phyloP scores from a whole-genome alignment of 2,888 invertebrate species.

The Emmelina monodactyla region DNA sequence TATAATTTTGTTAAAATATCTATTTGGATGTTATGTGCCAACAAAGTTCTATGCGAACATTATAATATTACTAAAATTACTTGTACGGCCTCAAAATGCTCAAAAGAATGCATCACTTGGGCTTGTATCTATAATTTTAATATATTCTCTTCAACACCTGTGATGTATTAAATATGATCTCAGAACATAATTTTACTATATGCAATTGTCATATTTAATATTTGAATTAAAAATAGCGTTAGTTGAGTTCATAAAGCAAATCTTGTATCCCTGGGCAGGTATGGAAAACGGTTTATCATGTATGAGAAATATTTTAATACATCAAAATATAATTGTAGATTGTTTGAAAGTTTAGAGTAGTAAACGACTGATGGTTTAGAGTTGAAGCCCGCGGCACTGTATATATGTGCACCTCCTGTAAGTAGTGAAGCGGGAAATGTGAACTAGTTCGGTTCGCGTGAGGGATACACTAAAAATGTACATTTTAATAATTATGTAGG shows the following conservation, averaged over 20 bases:
- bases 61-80: not conserved
- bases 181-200: conserved; percentile 64
- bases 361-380: conserved; percentile 5
- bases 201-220: conserved; percentile 59
- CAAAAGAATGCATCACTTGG: conserved; percentile 2
- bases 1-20: conserved; percentile 35
- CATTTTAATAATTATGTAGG: conserved; percentile 27
- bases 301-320: conserved; percentile 62
- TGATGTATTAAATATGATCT: conserved; percentile 75
- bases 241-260: conserved; percentile 20
- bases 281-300: conserved; percentile 16
- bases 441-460: conserved; percentile 17
- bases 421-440: conserved; percentile 24
- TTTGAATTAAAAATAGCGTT: conserved; percentile 42
- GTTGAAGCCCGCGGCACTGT: conserved; percentile 37
- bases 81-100: not conserved
- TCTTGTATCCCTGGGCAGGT: conserved; percentile 36
- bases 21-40: conserved; percentile 28
- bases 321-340: conserved; percentile 42
- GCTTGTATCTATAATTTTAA: conserved; percentile 16
- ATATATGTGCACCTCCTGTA: conserved; percentile 36
- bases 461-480: conserved; percentile 43
- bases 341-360: conserved; percentile 12
- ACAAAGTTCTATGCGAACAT: conserved; percentile 3
- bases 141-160: conserved; percentile 62